Percentiles rank a stretch among this genome's conserved stretches.
Conservation (phyloP, 2,797 vertebrate genomes). For the Babyrousa celebensis region DNA sequence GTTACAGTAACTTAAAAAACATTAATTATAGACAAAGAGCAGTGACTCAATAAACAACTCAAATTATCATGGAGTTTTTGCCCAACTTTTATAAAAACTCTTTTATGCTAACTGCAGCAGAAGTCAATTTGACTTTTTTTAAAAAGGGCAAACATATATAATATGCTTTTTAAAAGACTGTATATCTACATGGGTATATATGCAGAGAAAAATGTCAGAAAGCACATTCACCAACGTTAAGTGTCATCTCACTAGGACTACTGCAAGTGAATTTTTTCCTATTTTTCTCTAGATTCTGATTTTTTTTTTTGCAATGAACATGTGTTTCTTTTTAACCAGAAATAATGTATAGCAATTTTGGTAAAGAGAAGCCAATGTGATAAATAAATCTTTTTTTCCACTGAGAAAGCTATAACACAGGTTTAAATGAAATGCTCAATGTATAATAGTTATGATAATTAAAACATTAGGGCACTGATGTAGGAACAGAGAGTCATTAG, state of each 20-base stretch:
- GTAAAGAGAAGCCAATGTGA: slow-evolving; percentile 49
- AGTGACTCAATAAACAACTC: slow-evolving; percentile 40
- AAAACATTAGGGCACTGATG: background rate
- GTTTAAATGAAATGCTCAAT: slow-evolving; percentile 10
- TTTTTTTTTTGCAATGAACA: background rate
- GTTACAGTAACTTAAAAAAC: slow-evolving; percentile 14
- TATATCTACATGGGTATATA: background rate
- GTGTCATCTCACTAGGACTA: background rate
- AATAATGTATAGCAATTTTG: slow-evolving; percentile 5
- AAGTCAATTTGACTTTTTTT: slow-evolving; percentile 36
- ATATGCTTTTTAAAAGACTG: background rate
- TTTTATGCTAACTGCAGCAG: background rate
- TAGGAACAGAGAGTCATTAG: slow-evolving; percentile 43
- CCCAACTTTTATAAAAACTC: slow-evolving; percentile 40
- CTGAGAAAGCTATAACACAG: slow-evolving; percentile 44
- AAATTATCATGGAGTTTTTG: slow-evolving; percentile 53
- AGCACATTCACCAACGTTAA: background rate
- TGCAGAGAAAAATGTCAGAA: slow-evolving; percentile 37
- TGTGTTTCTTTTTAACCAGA: slow-evolving; percentile 59
- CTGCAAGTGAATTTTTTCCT: background rate
- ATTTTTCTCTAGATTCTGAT: background rate
- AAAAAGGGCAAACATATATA: background rate
- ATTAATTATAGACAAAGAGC: slow-evolving; percentile 13
- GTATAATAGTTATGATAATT: background rate
- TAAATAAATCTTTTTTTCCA: background rate